These are phyloP conservation scores for Oenanthe melanoleuca DNA, from an alignment of 2,113 vertebrate species.

Conservation along the genomic window DNA sequence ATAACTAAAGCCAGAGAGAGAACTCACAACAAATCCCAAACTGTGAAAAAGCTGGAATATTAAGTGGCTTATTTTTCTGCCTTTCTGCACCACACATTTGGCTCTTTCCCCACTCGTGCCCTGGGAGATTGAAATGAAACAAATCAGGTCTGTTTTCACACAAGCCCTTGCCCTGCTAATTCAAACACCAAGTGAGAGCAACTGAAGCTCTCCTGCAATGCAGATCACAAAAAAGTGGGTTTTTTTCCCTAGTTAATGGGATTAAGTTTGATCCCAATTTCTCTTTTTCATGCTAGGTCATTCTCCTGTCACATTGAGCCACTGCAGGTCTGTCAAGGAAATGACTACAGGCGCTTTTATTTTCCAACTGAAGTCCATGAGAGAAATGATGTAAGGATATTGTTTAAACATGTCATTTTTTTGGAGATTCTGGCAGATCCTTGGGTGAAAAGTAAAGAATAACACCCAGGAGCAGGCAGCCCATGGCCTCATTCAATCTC, in stretches of 20 bases:
- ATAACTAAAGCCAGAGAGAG: accelerated
- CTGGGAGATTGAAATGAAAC: background rate
- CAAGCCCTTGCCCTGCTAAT: background rate
- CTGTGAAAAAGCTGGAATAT: background rate
- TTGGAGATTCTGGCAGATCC: background rate
- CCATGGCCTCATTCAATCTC: background rate
- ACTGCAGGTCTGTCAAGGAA: background rate
- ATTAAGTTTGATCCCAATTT: background rate
- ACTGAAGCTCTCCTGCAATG: background rate
- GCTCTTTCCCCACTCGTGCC: background rate
- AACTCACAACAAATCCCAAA: background rate
- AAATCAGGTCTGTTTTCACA: background rate
- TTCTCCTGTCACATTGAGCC: background rate
- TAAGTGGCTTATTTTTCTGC: background rate
- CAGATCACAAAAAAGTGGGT: accelerated
- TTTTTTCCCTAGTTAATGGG: background rate
- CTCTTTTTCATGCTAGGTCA: background rate
- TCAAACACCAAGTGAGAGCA: background rate
- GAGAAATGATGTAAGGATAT: background rate
- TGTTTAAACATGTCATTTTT: background rate
- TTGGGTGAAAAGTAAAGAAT: background rate
- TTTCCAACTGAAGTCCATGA: background rate
- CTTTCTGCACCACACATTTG: background rate
- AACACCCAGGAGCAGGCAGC: background rate
- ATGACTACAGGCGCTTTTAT: background rate